Evolutionary conservation across 2,888 invertebrate genomes (phyloP), one percentile per base, ranked within the genome.

Genomic region (Drosophila nr. fundita): DNA sequence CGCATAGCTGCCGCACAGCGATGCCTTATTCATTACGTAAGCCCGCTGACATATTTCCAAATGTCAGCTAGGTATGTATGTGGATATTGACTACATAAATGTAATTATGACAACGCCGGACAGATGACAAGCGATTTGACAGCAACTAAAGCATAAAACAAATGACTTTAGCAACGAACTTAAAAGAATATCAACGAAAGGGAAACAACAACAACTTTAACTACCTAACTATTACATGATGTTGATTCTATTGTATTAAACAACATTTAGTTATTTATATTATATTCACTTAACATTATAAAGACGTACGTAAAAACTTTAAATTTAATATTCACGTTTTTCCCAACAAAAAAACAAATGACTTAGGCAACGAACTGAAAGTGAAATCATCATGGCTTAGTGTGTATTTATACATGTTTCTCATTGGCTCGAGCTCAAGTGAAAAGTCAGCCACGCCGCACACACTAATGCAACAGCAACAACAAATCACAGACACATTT

Each of bases 71-170:
- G 59, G 40, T 66, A 73, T 64, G 48, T 68, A 8, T 36, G 18
- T 54, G 67, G 60, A 70, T 80, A 73, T 80, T 82, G 80, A 80
- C 83, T 85, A 75, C 58, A 86, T 77, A 88, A 77, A 87, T 85
- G 80, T 83, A 83, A 88, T 88, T 85, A 83, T 88, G 88, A 83
- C 86, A 88, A 73, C 62, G 69, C 57, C n/a, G 62, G 70, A 82
- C 76, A 82, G 48, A 66, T 73, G 83, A 82, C 73, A 78, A 54
- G 69, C 68, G 66, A 58, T 36, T 67, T 52, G 54, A 63, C 66
- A 70, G 59, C 52, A 57, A 57, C 73, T 24, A 58, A 72, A 52
- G 58, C 21, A 55, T 24, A 71, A 74, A 74, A 61, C 73, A 76
- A 79, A 82, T 74, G 65, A 79, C 70, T 82, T 66, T 45, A 67